Evolutionary conservation across 2,888 invertebrate species (phyloP).

Genomic region (Amphipoea oculea): DNA sequence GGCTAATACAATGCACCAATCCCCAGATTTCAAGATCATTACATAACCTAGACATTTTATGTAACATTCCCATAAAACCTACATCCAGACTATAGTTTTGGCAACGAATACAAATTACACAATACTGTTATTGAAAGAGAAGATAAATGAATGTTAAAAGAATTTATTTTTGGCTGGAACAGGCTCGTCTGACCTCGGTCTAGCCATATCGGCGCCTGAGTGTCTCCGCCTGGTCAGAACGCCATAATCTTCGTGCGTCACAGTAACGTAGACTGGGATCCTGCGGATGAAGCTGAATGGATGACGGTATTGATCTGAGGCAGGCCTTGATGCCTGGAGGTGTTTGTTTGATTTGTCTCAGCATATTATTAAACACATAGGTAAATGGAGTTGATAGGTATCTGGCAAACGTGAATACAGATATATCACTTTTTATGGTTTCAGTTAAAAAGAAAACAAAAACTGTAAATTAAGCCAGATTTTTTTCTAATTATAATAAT

Average conservation of each 20-base stretch:
- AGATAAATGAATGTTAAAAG: conserved; percentile 63
- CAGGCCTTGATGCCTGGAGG: conserved; percentile 8
- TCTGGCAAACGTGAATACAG: neutral
- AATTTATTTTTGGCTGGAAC: conserved; percentile 70
- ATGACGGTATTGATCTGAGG: conserved; percentile 42
- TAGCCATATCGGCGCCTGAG: conserved; percentile 79
- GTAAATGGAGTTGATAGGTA: no score
- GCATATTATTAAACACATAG: neutral
- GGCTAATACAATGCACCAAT: conserved; percentile 5
- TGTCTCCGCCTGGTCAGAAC: conserved; percentile 69
- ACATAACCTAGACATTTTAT: conserved; percentile 18
- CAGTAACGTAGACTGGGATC: conserved; percentile 44
- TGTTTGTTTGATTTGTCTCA: conserved; percentile 13
- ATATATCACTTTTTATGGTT: neutral
- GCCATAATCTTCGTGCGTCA: conserved; percentile 60
- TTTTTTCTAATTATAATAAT: neutral
- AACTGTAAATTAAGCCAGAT: neutral
- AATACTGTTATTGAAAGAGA: conserved; percentile 60
- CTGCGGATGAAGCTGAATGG: conserved; percentile 59
- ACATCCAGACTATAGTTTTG: conserved; percentile 49
- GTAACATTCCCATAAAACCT: conserved; percentile 24
- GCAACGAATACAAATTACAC: conserved; percentile 55
- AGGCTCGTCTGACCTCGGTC: conserved; percentile 80
- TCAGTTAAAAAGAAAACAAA: neutral
- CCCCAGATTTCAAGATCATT: conserved; percentile 15